Base-by-base conservation (phyloP, 2,113 vertebrate genomes). In the Pedionomus torquatus region DNA sequence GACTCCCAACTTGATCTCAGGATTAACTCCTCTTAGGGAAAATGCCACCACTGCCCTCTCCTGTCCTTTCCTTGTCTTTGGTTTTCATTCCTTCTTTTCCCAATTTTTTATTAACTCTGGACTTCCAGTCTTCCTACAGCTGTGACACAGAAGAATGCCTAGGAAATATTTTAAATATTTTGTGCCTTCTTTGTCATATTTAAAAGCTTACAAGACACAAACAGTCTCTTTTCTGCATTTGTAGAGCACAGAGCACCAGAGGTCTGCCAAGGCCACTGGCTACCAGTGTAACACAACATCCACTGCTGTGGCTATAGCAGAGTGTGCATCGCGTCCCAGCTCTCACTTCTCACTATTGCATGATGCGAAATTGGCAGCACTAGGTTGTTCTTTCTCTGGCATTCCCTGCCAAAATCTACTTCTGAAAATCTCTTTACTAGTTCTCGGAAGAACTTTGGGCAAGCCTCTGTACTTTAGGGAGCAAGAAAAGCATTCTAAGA, bases 1-100 rank as follows among this genome's bases (percentile, higher is more conserved):
- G 72, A 55, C 81, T 89, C 7, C 75, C 11, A 78, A 5, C 35
- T 43, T 33, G 65, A 77, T 44, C 31, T 77, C 71, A 23, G 83
- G 76, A 89, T 64, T 63, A 60, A 1, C 61, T 79, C 51, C 54
- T 93, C 72, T 55, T 51, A 21, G 87, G 92, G 80, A 97, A 97
- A 97, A 89, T 87, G 90, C 87, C 93, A 94, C 90, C 89, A 96
- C 97, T 97, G 96, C 94, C 96, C 96, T 96, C 97, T 97, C 96
- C 96, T 96, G 97, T 96, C 86, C 75, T 95, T 83, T 93, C 43
- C 64, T 41, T 25, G 75, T 54, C 82, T 97, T 81, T 72, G 5
- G 72, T n/a, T 91, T 41, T 65, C 61, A 33, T 71, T 69, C 75
- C 83, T 43, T 55, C 89, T 77, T 72, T 69, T 69, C 88, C 89